These are phyloP conservation scores for Amaurobius ferox DNA, from an alignment of 2,888 invertebrate genomes.

Conservation along the genomic window DNA sequence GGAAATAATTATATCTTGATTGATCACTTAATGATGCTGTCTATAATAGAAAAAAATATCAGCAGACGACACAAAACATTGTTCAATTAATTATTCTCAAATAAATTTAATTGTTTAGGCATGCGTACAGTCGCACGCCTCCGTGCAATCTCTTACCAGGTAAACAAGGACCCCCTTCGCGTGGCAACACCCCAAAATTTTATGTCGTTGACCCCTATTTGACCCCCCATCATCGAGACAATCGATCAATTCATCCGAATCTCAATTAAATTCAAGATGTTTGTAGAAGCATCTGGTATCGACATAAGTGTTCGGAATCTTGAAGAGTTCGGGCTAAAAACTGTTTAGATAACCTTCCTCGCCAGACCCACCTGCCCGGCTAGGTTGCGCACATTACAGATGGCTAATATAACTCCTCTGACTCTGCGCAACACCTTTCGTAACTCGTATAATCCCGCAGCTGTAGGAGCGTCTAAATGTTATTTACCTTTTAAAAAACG, in stretches of 20 bases:
- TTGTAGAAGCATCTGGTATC: constrained; percentile 7
- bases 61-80: too few relatives aligned
- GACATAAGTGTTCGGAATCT: background rate
- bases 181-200: background rate
- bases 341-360: constrained; percentile 4
- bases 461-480: background rate
- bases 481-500: too few relatives aligned
- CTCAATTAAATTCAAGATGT: constrained; percentile 10
- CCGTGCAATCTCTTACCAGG: too few relatives aligned
- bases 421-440: background rate
- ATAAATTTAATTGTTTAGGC: too few relatives aligned
- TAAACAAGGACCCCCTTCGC: too few relatives aligned
- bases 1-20: too few relatives aligned
- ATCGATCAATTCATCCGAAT: constrained; percentile 5
- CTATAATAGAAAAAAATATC: too few relatives aligned
- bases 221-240: background rate
- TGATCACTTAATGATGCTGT: too few relatives aligned
- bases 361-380: background rate
- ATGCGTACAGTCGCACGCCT: too few relatives aligned
- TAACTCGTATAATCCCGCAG: background rate
- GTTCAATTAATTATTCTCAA: too few relatives aligned
- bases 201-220: background rate
- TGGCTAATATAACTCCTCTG: background rate
- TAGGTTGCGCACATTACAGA: background rate
- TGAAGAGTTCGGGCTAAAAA: too few relatives aligned